Base-by-base conservation (phyloP, 2,797 vertebrate genomes). In the Spinus pinus region DNA sequence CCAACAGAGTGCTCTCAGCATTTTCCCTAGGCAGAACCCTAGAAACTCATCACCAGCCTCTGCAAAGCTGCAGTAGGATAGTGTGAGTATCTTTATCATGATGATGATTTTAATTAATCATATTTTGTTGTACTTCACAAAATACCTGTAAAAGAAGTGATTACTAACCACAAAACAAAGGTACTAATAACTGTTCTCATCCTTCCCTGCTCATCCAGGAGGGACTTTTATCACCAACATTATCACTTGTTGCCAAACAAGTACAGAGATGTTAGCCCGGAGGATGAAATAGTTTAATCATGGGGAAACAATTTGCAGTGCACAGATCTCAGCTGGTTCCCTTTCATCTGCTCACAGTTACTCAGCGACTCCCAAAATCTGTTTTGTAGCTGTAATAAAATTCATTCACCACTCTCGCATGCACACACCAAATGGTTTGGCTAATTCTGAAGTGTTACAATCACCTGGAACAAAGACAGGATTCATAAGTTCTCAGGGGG, bases 381-480 rank as follows among this genome's bases (percentile, higher is more conserved):
- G 81, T 49, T 96, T 95, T 95, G 88, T 89, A 65, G 95, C 96
- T 95, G 91, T 95, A 95, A 96, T 97, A 96, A 97, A 97, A 96
- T 97, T 94, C 94, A 83, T 96, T 93, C 88, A 28, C 14, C 57
- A 7, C 90, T 72, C 91, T 89, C 17, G 31, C 81, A 88, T 6
- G 53, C 88, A 82, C 84, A 46, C 37, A 75, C 95, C 97, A 97
- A 94, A 96, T 94, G 95, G 94, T 61, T 64, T 41, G 62, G 74
- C 89, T 61, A 35, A 35, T 82, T 74, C 66, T n/a, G n/a, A 74
- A 77, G 72, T 50, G 80, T 81, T 49, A 77, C 86, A 58, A 25
- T 94, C 81, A 51, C 72, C 71, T 84, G 79, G 81, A 81, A 80
- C 74, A 81, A 95, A 85, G 92, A 80, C 69, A 66, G 61, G 73